A percentile compares a stretch with the other conserved stretches of the same genome.
Conservation (phyloP, 2,888 invertebrate genomes). For the Diarsia brunnea region DNA sequence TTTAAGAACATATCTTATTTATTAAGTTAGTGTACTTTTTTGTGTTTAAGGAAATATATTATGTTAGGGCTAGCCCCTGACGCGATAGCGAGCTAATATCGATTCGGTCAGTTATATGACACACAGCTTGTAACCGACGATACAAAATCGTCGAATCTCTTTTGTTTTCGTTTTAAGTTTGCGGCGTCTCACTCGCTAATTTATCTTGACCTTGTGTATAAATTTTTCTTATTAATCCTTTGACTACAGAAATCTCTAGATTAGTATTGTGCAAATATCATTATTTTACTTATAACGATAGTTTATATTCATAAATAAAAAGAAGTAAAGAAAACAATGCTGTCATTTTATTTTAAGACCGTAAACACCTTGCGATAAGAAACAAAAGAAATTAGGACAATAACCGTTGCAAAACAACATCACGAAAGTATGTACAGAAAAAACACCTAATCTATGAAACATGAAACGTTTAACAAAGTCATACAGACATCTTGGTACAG, state of each 20-base stretch:
- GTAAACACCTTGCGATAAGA: neutral
- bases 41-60: too few species aligned
- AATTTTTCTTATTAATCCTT: neutral
- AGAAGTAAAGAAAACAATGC: conserved; percentile 12
- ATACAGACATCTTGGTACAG: neutral
- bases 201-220: neutral
- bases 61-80: too few species aligned
- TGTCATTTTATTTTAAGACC: conserved; percentile 6
- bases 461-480: conserved; percentile 29
- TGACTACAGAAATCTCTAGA: neutral
- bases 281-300: neutral
- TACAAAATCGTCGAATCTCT: too few species aligned
- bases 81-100: too few species aligned
- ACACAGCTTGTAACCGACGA: too few species aligned
- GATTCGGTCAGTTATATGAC: neutral
- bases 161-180: too few species aligned
- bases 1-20: conserved; percentile 65
- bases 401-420: conserved; percentile 24
- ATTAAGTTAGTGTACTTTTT: neutral
- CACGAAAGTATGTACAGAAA: conserved; percentile 8
- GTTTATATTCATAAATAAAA: neutral
- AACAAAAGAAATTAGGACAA: conserved; percentile 25
- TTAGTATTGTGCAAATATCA: neutral
- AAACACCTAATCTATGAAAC: conserved; percentile 41
- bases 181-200: neutral